Evolutionary conservation across 2,797 vertebrate species (phyloP).

Genomic region (Sebastes hubbsi): DNA sequence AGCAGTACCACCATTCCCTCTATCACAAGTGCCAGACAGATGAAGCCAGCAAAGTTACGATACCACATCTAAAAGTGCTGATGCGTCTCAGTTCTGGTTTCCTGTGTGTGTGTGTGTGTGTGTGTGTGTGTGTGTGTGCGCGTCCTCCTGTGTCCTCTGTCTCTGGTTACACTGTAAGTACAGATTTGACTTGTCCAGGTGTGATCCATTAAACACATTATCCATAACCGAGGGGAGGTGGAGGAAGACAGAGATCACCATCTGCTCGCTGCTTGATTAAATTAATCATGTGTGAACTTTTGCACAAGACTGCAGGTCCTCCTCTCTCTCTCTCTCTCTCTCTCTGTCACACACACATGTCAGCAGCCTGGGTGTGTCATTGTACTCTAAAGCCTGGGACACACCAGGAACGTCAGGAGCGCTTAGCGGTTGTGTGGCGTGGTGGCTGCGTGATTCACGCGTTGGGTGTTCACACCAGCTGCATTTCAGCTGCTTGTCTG

Average conservation of each 20-base stretch:
- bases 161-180: not conserved
- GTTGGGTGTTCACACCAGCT: no score
- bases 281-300: constrained; percentile 53
- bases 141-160: not conserved
- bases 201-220: constrained; percentile 38
- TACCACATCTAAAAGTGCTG: not conserved
- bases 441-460: no score
- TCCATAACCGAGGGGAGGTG: constrained; percentile 14
- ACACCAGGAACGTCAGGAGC: no score
- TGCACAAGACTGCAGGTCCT: not conserved
- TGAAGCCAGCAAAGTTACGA: not conserved
- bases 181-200: constrained; percentile 37
- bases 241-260: constrained; percentile 29
- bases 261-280: constrained; percentile 50
- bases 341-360: not conserved
- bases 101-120: not conserved
- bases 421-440: no score
- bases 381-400: not conserved
- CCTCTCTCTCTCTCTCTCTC: not conserved
- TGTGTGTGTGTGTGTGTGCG: no score
- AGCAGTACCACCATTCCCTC: no score
- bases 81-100: no score
- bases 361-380: not conserved
- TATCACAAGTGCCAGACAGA: no score
- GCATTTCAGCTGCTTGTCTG: no score